phyloP scores from a whole-genome alignment of 2,113 vertebrate species.

The Castor canadensis region DNA sequence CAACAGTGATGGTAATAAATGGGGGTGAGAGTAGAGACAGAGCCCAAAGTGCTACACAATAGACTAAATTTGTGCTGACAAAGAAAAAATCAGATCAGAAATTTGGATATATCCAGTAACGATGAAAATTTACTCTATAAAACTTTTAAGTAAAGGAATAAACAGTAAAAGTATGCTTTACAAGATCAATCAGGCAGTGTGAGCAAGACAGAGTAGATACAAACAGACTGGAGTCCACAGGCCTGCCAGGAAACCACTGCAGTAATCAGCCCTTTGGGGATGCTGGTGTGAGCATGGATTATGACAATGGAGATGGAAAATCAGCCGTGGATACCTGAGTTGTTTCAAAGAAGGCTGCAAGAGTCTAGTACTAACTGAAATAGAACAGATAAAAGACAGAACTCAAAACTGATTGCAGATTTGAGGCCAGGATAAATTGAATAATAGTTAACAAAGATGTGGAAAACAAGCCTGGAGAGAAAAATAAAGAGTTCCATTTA shows the following conservation, averaged over 20 bases:
- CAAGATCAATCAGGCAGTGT: constrained; percentile 2
- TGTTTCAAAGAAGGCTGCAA: constrained; percentile 24
- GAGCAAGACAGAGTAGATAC: background rate
- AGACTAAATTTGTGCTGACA: background rate
- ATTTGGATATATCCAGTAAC: constrained; percentile 8
- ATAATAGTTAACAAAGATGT: constrained; percentile 41
- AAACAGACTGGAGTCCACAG: background rate
- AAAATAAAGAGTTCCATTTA: background rate
- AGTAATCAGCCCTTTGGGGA: background rate
- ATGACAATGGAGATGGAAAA: background rate
- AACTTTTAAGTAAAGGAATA: constrained; percentile 22
- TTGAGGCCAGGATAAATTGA: background rate
- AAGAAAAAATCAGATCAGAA: background rate
- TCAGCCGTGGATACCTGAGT: background rate
- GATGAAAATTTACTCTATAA: background rate
- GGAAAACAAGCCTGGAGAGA: background rate
- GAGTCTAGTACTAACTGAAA: background rate
- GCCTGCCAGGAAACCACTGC: background rate
- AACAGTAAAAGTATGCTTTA: background rate
- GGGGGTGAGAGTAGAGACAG: background rate
- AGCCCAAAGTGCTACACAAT: background rate
- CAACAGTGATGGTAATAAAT: background rate
- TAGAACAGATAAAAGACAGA: background rate
- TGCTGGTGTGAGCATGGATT: background rate
- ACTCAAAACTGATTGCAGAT: constrained; percentile 20